These are phyloP conservation scores for Phrynocephalus versicolor DNA, from an alignment of 2,113 vertebrate species.

Conservation along the genomic window DNA sequence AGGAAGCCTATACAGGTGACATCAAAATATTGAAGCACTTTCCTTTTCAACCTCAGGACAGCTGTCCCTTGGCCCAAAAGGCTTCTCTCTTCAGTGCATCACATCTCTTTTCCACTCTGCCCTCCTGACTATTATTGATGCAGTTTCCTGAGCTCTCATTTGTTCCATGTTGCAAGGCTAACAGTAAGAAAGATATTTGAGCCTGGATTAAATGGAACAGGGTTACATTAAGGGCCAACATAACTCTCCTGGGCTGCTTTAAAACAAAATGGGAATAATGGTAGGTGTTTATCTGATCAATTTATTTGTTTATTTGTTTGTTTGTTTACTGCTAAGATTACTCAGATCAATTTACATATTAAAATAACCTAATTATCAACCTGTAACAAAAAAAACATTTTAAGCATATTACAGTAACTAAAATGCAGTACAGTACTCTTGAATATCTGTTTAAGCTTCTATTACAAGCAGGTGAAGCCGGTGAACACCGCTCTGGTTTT, in stretches of 20 bases:
- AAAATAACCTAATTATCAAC: too few relatives aligned
- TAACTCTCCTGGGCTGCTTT: too few relatives aligned
- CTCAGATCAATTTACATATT: too few relatives aligned
- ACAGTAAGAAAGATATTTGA: background rate
- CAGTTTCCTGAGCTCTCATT: background rate
- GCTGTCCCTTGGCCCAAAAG: background rate
- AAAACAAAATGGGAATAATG: too few relatives aligned
- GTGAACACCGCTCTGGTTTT: background rate
- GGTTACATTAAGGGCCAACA: background rate
- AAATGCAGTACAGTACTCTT: too few relatives aligned
- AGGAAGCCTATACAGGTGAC: background rate
- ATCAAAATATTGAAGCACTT: constrained; percentile 22
- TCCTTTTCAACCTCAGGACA: background rate
- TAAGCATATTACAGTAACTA: too few relatives aligned
- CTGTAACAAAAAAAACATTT: too few relatives aligned
- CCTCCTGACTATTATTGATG: background rate
- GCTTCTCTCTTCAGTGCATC: background rate
- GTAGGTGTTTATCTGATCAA: too few relatives aligned
- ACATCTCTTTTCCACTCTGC: background rate
- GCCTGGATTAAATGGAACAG: background rate
- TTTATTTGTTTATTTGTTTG: too few relatives aligned
- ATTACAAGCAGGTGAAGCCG: too few relatives aligned
- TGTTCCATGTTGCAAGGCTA: background rate
- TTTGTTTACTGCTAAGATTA: too few relatives aligned
- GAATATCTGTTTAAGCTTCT: too few relatives aligned